Conservation (phyloP, 2,797 vertebrate genomes). For the Pteronotus mesoamericanus region DNA sequence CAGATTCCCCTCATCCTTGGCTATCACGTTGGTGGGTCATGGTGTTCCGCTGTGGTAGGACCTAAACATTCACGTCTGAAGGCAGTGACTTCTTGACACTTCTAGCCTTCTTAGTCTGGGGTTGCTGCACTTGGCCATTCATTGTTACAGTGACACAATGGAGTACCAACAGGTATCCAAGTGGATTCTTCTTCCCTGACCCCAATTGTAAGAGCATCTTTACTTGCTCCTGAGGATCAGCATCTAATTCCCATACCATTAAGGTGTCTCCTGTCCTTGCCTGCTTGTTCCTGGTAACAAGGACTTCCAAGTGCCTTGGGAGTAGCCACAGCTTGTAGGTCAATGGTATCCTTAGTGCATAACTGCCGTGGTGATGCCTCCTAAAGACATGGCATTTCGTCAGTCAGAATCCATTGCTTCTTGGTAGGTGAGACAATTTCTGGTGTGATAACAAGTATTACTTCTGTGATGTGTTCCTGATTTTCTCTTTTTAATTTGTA, state of each 20-base stretch:
- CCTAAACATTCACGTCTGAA: background rate
- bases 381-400: background rate
- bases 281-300: background rate
- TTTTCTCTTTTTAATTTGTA: background rate
- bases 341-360: background rate
- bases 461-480: background rate
- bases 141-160: background rate
- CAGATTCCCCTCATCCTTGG: background rate
- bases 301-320: background rate
- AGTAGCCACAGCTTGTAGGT: background rate
- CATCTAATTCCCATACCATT: background rate
- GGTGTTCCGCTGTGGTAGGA: background rate
- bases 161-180: background rate
- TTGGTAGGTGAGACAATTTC: background rate
- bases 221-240: background rate
- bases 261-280: background rate
- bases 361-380: background rate
- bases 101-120: fast-evolving
- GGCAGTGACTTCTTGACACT: background rate
- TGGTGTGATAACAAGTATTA: background rate
- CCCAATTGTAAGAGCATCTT: background rate
- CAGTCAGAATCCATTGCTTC: background rate
- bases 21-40: background rate
- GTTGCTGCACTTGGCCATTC: background rate
- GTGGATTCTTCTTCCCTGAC: background rate